Evolutionary conservation across 64 coral and sea anemone species (phyloP), one percentile per base, ranked within the genome.

Genomic region (Orbicella faveolata): DNA sequence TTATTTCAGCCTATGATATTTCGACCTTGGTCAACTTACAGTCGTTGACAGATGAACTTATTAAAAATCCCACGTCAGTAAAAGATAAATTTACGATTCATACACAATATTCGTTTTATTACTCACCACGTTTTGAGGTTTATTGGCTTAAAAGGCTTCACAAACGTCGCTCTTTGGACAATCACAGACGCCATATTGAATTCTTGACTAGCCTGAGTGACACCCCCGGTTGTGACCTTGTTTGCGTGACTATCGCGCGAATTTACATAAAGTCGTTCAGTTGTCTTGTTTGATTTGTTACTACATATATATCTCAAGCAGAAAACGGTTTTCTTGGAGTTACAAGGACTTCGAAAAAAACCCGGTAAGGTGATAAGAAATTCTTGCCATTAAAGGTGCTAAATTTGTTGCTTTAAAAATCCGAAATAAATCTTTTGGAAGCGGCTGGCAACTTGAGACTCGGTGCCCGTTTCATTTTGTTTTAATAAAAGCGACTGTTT

Each of bases 211-310:
- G 25, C 39, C 52, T 26, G 37, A 9, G 37, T 79, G 77, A 57
- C 77, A 79, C 52, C 66, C 55, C 18, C 9, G 11, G 55, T 8
- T 14, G 55, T 59, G 55, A 59, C 55, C 11, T 30, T 57, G 52
- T 6, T 52, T 79, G 77, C 52, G 77, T 79, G 48, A 79, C 77
- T 78, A 52, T 78, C 75, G 75, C 75, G 20, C 75, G 44, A 6
- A 48, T 48, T 48, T 59, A 59, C 15, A 59, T 59, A 15, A 59
- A 59, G 6, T 1, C 21, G 67, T 70, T 70, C 67, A 26, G 18
- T 25, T 23, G 19, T 23, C 67, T 70, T 68, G 65, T 68, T 9
- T 23, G 19, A 6, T 23, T 70, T 68, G 65, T 68, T 9, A 25
- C 19, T 7, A 11, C 10, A 11, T 20, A 21, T 1, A 23, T 20